phyloP scores from a whole-genome alignment of 2,113 vertebrate genomes.

The Azemiops feae region DNA sequence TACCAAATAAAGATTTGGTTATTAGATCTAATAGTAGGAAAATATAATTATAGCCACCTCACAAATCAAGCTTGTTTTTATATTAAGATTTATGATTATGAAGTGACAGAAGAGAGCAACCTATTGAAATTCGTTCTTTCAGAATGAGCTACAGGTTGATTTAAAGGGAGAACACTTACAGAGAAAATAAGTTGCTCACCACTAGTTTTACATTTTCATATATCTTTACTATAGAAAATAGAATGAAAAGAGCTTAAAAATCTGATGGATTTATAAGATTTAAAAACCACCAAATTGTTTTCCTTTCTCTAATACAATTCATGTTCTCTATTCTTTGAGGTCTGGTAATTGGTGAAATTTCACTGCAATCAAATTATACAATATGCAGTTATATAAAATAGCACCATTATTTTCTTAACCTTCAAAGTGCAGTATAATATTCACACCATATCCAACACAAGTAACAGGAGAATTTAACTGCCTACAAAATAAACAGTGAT shows the following conservation, averaged over 20 bases:
- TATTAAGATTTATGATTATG: background rate
- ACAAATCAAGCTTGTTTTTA: conserved; percentile 6
- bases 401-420: conserved; percentile 11
- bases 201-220: conserved; percentile 6
- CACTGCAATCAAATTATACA: background rate
- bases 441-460: conserved; percentile 26
- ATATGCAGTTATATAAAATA: background rate
- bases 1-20: background rate
- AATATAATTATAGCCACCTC: background rate
- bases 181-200: conserved; percentile 17
- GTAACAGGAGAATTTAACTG: background rate
- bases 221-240: conserved; percentile 11
- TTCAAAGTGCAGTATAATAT: background rate
- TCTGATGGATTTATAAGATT: conserved; percentile 25
- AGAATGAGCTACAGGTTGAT: background rate
- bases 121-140: background rate
- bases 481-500: background rate
- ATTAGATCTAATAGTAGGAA: background rate
- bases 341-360: background rate
- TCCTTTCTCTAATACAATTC: background rate
- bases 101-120: background rate
- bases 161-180: background rate
- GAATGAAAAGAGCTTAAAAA: conserved; percentile 30
- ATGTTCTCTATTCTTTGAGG: background rate
- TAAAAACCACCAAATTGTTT: background rate